phyloP scores from a whole-genome alignment of 2,888 invertebrate species.

The Brachyopa scutellaris region DNA sequence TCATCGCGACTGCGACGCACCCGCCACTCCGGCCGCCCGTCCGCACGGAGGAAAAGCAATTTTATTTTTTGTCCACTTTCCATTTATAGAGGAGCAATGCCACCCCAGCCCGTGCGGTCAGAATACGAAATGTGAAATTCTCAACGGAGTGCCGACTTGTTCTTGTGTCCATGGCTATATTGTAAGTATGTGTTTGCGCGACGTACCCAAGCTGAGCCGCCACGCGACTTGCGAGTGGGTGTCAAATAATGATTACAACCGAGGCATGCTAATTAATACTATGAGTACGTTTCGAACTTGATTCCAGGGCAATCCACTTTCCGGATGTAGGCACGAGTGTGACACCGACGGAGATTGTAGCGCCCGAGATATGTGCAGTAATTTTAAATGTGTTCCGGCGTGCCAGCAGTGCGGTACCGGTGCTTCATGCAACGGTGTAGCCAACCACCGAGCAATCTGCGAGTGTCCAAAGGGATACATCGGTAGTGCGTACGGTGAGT shows the following conservation, averaged over 20 bases:
- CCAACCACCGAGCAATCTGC: constrained; percentile 89
- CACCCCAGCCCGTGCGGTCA: constrained; percentile 91
- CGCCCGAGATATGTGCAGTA: constrained; percentile 86
- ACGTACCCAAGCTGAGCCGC: background rate
- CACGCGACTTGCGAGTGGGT: constrained; percentile 13
- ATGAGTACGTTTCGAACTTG: constrained; percentile 8
- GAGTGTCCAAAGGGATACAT: constrained; percentile 91
- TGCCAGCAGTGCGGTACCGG: constrained; percentile 90
- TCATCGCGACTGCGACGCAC: background rate
- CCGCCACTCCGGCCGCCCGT: too few species aligned
- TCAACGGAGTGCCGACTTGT: constrained; percentile 89
- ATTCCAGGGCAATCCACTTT: constrained; percentile 87
- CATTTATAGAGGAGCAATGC: constrained; percentile 88
- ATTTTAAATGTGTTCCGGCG: constrained; percentile 89
- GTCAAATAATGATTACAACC: background rate
- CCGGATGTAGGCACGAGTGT: constrained; percentile 92
- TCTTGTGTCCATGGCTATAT: constrained; percentile 89
- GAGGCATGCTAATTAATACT: constrained; percentile 42
- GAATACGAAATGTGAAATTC: constrained; percentile 91
- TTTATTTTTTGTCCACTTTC: constrained; percentile 40
- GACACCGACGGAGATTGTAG: constrained; percentile 90
- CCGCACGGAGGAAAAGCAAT: too few species aligned
- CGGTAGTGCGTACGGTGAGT: constrained; percentile 89
- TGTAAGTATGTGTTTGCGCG: constrained; percentile 79
- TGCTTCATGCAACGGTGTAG: constrained; percentile 89